Evolutionary conservation across 2,797 vertebrate species (phyloP).

Genomic region (Xiphorhynchus erythropygius): DNA sequence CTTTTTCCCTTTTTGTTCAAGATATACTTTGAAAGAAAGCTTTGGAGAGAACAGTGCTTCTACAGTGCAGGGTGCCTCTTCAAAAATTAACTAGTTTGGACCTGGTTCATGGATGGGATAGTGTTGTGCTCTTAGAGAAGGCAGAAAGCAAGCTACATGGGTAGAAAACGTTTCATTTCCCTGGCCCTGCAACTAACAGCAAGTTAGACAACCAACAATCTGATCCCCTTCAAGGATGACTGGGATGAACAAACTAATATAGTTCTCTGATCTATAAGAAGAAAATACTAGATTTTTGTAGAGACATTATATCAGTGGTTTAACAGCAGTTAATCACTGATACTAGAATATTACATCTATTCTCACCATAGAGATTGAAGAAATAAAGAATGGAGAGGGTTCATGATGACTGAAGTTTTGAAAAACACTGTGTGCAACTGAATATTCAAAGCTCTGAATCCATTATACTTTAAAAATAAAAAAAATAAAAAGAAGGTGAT

Average conservation of each 20-base stretch:
- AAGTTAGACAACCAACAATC: not conserved
- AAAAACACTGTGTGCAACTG: not conserved
- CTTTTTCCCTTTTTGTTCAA: not conserved
- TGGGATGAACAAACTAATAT: not conserved
- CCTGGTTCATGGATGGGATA: not conserved
- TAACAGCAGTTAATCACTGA: not conserved
- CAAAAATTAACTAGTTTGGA: not conserved
- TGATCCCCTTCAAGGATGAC: not conserved
- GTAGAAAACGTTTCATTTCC: not conserved
- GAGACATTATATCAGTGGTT: not conserved
- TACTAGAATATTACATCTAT: not conserved
- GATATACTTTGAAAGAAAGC: not conserved
- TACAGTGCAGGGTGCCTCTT: not conserved
- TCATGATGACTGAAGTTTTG: not conserved
- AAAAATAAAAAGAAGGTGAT: not conserved
- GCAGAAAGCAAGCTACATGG: not conserved
- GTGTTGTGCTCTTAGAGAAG: not conserved
- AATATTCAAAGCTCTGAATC: constrained; percentile 4
- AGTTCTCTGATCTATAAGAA: not conserved
- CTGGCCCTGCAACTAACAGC: not conserved
- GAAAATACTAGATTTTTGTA: not conserved
- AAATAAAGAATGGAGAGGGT: not conserved
- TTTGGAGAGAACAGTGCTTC: not conserved
- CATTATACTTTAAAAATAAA: not conserved
- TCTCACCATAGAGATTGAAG: not conserved